Percentiles rank a stretch among this genome's conserved stretches.
phyloP scores from a whole-genome alignment of 2,888 invertebrate species.

The Eupelmus urozonus region DNA sequence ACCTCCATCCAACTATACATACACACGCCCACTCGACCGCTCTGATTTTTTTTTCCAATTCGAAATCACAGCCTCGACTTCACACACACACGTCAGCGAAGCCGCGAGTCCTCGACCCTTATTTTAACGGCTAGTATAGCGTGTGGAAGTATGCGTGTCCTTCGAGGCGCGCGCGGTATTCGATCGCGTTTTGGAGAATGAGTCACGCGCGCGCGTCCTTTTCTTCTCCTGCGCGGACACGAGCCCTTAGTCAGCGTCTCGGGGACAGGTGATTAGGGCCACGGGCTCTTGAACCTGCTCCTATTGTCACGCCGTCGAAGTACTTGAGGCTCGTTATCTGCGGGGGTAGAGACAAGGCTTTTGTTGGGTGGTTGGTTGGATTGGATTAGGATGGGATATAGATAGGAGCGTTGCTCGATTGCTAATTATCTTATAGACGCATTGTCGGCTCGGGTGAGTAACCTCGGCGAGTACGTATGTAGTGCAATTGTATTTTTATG shows the following conservation, averaged over 20 bases:
- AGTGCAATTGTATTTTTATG: too few relatives aligned
- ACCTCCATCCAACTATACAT: too few relatives aligned
- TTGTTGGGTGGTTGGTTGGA: too few relatives aligned
- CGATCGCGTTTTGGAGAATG: slow-evolving; percentile 45
- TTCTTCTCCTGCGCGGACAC: neutral
- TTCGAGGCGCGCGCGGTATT: slow-evolving; percentile 3
- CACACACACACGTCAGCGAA: neutral
- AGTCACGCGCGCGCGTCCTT: slow-evolving; percentile 23
- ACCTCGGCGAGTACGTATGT: neutral
- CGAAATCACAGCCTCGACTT: neutral
- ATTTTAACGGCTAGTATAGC: slow-evolving; percentile 5
- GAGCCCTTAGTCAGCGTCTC: slow-evolving; percentile 25
- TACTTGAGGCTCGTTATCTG: neutral
- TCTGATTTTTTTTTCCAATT: too few relatives aligned
- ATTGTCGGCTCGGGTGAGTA: slow-evolving; percentile 21
- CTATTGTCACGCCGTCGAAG: neutral
- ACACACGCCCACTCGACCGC: too few relatives aligned
- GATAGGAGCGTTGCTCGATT: neutral
- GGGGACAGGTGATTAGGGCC: slow-evolving; percentile 26
- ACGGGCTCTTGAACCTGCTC: neutral
- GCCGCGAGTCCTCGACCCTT: slow-evolving; percentile 45
- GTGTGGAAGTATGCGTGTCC: neutral
- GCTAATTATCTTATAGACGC: slow-evolving; percentile 9
- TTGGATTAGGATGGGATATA: too few relatives aligned
- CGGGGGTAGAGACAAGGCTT: neutral